Conservation (phyloP, 2,888 invertebrate species). For the Bugulina stolonifera region DNA sequence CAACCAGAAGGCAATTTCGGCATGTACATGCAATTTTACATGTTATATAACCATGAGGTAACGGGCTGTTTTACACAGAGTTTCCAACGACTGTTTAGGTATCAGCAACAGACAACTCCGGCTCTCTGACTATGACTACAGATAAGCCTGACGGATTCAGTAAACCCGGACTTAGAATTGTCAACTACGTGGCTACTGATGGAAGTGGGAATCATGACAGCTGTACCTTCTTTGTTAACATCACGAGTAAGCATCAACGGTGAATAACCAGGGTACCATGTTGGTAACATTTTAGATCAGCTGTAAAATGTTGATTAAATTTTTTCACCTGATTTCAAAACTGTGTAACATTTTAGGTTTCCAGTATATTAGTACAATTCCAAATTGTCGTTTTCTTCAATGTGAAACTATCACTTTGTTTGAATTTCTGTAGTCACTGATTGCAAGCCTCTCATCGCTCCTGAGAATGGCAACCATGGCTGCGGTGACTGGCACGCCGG, state of each 20-base stretch:
- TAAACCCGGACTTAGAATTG: neutral
- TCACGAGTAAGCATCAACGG: constrained; percentile 30
- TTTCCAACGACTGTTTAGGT: neutral
- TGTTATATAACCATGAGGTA: no score
- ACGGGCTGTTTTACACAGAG: neutral
- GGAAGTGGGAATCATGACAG: constrained; percentile 28
- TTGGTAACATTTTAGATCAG: no score
- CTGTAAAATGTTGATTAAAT: no score
- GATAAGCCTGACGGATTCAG: neutral
- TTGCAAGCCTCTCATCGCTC: neutral
- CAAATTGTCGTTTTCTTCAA: no score
- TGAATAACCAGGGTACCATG: no score
- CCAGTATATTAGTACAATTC: no score
- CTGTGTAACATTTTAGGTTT: no score
- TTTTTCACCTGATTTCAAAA: no score
- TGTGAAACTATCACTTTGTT: no score
- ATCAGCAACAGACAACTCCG: constrained; percentile 14
- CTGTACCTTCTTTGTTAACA: constrained; percentile 32
- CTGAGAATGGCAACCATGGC: constrained; percentile 5
- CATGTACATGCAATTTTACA: no score
- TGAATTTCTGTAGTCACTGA: constrained; percentile 3
- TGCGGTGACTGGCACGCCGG: constrained; percentile 14
- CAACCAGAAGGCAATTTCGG: no score
- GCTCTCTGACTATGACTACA: neutral
- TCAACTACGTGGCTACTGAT: constrained; percentile 31